Percentiles rank a stretch among this genome's conserved stretches.
phyloP scores from a whole-genome alignment of 2,113 vertebrate species.

The Holacanthus passer region DNA sequence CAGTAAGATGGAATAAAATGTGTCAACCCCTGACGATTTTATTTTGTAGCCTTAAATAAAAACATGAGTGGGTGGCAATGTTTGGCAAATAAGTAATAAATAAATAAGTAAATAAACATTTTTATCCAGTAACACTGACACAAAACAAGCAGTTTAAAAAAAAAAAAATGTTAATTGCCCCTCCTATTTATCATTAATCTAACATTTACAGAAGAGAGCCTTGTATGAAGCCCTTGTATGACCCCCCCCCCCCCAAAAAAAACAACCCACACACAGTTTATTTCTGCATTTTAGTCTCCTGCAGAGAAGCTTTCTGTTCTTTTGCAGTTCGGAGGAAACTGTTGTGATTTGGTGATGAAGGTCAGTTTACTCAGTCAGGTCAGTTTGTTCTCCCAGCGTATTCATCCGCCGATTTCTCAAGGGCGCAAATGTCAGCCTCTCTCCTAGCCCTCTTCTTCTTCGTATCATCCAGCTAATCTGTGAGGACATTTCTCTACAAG shows the following conservation, averaged over 20 bases:
- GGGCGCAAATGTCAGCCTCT: neutral
- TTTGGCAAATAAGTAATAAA: neutral
- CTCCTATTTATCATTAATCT: neutral
- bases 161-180: too few species aligned
- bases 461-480: neutral
- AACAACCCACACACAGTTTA: neutral
- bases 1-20: too few species aligned
- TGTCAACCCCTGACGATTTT: too few species aligned
- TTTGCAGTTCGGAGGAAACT: constrained; percentile 7
- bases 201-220: neutral
- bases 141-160: neutral
- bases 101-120: neutral
- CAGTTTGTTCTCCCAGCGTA: constrained; percentile 4
- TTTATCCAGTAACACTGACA: neutral
- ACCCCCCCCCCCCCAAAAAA: neutral
- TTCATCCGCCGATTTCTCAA: neutral
- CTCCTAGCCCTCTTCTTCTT: neutral
- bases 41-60: neutral
- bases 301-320: neutral
- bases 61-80: neutral
- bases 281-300: neutral
- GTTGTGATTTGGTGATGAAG: too few species aligned
- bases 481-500: neutral
- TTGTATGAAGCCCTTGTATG: neutral
- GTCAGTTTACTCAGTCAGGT: constrained; percentile 26